Base-by-base conservation (phyloP, 2,113 vertebrate species). In the Crocuta crocuta region DNA sequence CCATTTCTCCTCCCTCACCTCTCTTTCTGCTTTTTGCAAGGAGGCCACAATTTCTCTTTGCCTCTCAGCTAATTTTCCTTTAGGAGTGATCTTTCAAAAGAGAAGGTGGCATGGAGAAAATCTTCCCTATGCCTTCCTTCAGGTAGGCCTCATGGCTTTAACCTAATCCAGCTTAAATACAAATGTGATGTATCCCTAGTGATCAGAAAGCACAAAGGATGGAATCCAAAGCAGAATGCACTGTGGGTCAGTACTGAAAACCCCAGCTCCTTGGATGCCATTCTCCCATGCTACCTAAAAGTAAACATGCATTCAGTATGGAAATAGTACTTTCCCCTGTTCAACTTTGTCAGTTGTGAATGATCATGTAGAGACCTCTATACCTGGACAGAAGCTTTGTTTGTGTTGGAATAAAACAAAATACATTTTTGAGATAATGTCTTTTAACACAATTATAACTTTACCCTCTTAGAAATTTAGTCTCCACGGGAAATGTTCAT, bases 261-360 rank as follows among this genome's bases (percentile, higher is more conserved):
- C 43, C 65, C 78, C 24, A 11, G 19, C 61, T 45, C 50, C 53
- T 78, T 70, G 39, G 5, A 70, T 86, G 48, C 2, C 48, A 55
- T 88, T 87, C n/a, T 80, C 58, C 5, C 13, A 58, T 28, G 26
- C 84, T 95, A 58, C 86, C 66, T 94, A 74, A 92, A 89, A 88
- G 58, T 92, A 82, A 95, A 78, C 26, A 55, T 26, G 21, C 9
- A 86, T 74, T 61, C 21, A 61, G 13, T 45, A 48, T 48, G 39
- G 74, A 48, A 53, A 94, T n/a, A n/a, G 24, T 92, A 71, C 86
- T 85, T 70, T 39, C 45, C 55, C 65, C 31, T 74, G 21, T 45
- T 96, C 83, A 71, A 2, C 45, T 97, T 88, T 78, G 19, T 58
- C 63, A 88, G 8, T 43, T 81, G 74, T 68, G 71, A 96, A 81